phyloP scores from a whole-genome alignment of 1,140 invertebrate genomes.

The Drosophila eugracilis region DNA sequence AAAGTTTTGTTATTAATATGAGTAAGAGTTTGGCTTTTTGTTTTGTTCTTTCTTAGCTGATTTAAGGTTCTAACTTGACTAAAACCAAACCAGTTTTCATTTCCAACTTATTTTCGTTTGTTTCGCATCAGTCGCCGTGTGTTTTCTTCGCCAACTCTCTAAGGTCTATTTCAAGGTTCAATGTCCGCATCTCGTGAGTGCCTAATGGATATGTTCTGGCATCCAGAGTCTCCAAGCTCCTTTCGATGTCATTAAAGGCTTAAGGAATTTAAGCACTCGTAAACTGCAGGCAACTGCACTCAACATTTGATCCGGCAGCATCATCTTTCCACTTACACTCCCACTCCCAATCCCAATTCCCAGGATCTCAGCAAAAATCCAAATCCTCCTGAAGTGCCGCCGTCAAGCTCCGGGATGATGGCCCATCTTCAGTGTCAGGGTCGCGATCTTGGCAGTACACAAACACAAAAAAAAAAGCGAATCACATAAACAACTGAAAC shows the following conservation, averaged over 20 bases:
- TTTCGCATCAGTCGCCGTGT: conserved; percentile 61
- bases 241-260: conserved; percentile 74
- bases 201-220: conserved; percentile 53
- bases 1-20: conserved; percentile 71
- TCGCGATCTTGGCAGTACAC: not conserved
- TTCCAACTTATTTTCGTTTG: conserved; percentile 78
- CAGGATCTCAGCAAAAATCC: too few relatives aligned
- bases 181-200: conserved; percentile 64
- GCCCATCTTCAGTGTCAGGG: conserved; percentile 59
- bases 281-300: conserved; percentile 58
- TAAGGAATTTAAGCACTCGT: conserved; percentile 42
- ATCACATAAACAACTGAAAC: not conserved
- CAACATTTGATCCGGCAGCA: conserved; percentile 16
- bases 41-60: conserved; percentile 33
- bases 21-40: conserved; percentile 67
- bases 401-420: conserved; percentile 54
- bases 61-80: conserved; percentile 76
- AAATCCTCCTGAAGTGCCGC: conserved; percentile 65
- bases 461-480: conserved; percentile 1
- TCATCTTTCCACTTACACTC: conserved; percentile 49
- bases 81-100: conserved; percentile 80
- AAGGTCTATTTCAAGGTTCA: conserved; percentile 77
- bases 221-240: conserved; percentile 33
- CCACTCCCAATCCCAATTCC: not conserved
- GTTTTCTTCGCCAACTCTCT: conserved; percentile 62